Evolutionary conservation across 2,797 vertebrate species (phyloP).

Genomic region (Galago senegalensis): DNA sequence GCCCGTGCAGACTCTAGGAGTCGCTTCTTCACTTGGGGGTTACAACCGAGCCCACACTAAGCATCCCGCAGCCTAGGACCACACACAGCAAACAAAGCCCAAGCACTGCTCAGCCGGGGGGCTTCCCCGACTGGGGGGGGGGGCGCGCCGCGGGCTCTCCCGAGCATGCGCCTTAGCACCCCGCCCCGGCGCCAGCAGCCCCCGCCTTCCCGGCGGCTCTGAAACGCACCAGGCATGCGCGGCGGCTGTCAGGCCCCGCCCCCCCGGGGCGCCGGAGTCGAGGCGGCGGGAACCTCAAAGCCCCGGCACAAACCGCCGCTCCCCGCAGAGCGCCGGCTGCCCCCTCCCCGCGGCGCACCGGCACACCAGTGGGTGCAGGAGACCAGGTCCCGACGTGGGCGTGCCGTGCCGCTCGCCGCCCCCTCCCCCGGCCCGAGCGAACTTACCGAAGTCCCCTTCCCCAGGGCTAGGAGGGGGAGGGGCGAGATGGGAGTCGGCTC

Average conservation of each 20-base stretch:
- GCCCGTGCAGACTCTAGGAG: not conserved
- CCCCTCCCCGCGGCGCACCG: not conserved
- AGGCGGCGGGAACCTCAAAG: conserved; percentile 86
- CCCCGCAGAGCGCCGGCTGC: conserved; percentile 66
- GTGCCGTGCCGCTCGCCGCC: not conserved
- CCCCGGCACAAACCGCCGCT: conserved; percentile 69
- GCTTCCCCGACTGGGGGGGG: not conserved
- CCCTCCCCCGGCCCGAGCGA: not conserved
- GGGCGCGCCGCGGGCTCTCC: not conserved
- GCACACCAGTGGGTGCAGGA: not conserved
- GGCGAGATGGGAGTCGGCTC: conserved; percentile 24
- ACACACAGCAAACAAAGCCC: conserved; percentile 64
- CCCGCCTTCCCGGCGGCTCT: conserved; percentile 57
- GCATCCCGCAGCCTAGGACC: not conserved
- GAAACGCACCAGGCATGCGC: conserved; percentile 69
- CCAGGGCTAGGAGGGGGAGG: conserved; percentile 64
- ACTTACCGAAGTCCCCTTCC: conserved; percentile 68
- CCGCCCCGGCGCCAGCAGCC: conserved; percentile 29
- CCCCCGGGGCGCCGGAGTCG: conserved; percentile 77
- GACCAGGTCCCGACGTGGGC: not conserved
- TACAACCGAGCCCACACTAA: not conserved
- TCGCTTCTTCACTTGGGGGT: too few relatives aligned
- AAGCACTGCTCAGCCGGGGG: not conserved
- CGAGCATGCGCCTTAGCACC: conserved; percentile 73
- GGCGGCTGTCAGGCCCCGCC: conserved; percentile 71